Base-by-base conservation (phyloP, 2,888 invertebrate species). In the Platypus cylindrus region DNA sequence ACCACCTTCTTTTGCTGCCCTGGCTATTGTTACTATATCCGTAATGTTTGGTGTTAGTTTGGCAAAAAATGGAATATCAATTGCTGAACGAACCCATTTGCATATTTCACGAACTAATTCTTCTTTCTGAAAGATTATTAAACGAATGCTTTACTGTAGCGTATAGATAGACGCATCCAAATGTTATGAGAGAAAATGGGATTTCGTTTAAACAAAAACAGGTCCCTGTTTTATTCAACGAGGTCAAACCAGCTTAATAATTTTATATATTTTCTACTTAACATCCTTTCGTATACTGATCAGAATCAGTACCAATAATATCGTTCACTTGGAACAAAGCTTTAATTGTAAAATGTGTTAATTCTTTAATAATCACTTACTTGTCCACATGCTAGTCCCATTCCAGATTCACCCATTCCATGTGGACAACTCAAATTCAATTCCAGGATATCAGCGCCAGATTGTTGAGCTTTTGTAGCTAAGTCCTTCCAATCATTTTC, bases 301-400 rank as follows among this genome's bases (percentile, higher is more conserved):
- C n/a, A n/a, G n/a, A n/a, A n/a, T n/a, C n/a, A n/a, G n/a, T n/a
- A n/a, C n/a, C n/a, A n/a, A n/a, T n/a, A n/a, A n/a, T n/a, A n/a
- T n/a, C n/a, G n/a, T n/a, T n/a, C n/a, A n/a, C n/a, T n/a, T 22
- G 9, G 8, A 8, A 22, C 22, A 9, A 22, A 22, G 9, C 9
- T 22, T 22, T 8, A 22, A 22, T 22, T 27, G 27, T 7, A 9
- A n/a, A 2, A 17, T 20, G 23, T n/a, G 4, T 15, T 25, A 26
- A 28, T n/a, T 11, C 15, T 33, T 13, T 30, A n/a, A 5, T n/a
- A 20, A 29, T n/a, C n/a, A 35, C 25, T 42, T 57, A 84, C 86
- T 71, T 95, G 94, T 37, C 97, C 97, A 62, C 97, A 97, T 28
- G 97, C 97, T 32, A 98, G 66, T 0, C 97, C 98, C 97, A 98